Evolutionary conservation across 2,113 vertebrate genomes (phyloP), one percentile per base, ranked within the genome.

Genomic region (Accipiter cooperii): DNA sequence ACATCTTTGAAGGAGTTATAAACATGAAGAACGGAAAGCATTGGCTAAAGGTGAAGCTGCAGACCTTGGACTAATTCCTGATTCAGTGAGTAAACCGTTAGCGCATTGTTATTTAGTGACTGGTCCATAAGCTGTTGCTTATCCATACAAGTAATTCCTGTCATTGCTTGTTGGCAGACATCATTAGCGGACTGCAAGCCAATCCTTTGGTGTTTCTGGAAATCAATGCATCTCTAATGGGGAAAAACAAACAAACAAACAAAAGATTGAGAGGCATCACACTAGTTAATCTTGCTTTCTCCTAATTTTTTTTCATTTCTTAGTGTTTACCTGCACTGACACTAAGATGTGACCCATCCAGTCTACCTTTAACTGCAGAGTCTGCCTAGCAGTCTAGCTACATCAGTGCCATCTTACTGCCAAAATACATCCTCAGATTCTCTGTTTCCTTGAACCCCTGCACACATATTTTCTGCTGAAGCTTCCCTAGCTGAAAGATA

Each of bases 1-100:
- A 66, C 66, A 91, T 28, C 78, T 94, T 83, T 85, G 90, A 96
- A 89, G 78, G 93, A 93, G 84, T 31, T 65, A 55, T 13, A 87
- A 94, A 69, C 70, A 66, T 38, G 46, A 42, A 83, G 38, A 91
- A 81, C 0, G 5, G 40, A 81, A 89, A 75, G 16, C 20, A 46
- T 9, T 87, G 76, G 17, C 84, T 91, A 40, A 84, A 89, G 47
- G 60, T 51, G 73, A 89, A 70, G 29, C 22, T 95, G 17, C 47
- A 90, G 64, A 63, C 16, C 33, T 87, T 70, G 42, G 60, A 42
- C 7, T 81, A 54, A n/a, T 54, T 93, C 63, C 68, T 42, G 13
- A 74, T 87, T 89, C 55, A 83, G 29, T 13, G 69, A 54, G 24
- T 25, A 75, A 75, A 40, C 36, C 40, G 36, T 36, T 88, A 80